These are phyloP conservation scores for Chionis minor DNA, from an alignment of 2,113 vertebrate species.

Conservation along the genomic window DNA sequence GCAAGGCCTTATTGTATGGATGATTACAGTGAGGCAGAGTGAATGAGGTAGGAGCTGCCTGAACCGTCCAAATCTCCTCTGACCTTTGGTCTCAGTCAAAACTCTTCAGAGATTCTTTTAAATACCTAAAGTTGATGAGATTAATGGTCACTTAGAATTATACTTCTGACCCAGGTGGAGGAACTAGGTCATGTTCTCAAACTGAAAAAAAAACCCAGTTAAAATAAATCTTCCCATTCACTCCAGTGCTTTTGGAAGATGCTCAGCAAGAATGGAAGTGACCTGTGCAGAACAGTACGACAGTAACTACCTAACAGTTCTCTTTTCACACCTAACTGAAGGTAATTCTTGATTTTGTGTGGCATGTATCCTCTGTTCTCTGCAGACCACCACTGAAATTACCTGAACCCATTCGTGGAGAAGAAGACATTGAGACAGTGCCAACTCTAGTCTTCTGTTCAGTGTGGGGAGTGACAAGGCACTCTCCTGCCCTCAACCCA, in stretches of 20 bases:
- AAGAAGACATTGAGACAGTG: not conserved
- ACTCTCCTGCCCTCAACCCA: not conserved
- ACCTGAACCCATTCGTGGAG: not conserved
- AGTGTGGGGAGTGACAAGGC: not conserved
- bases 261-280: not conserved
- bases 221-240: not conserved
- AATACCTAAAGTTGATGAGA: not conserved
- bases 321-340: not conserved
- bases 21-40: not conserved
- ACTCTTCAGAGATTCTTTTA: not conserved
- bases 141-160: not conserved
- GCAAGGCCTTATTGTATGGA: not conserved
- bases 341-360: not conserved
- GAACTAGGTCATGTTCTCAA: not conserved
- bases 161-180: rapidly evolving
- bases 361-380: not conserved
- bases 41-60: not conserved
- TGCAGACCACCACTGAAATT: not conserved
- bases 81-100: not conserved
- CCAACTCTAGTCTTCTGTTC: not conserved
- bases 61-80: not conserved
- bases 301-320: not conserved
- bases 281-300: not conserved
- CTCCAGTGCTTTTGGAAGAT: not conserved
- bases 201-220: not conserved